Evolutionary conservation across 2,888 invertebrate species (phyloP).

Genomic region (Masnerella sp.): DNA sequence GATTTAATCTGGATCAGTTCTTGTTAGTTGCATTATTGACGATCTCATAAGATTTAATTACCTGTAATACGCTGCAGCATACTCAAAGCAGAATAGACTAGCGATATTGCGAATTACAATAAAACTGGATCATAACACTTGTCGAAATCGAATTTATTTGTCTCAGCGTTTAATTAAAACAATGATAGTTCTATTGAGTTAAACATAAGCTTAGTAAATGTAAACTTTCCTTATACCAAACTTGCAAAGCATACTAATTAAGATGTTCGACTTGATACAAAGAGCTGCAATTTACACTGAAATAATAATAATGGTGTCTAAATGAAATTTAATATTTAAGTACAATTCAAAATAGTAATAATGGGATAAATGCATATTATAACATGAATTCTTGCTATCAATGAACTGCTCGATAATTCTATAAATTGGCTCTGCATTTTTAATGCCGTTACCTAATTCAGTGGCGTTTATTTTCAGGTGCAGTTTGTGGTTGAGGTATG

Average conservation of each 20-base stretch:
- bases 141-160: no score
- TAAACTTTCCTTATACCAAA: no score
- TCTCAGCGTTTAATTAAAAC: no score
- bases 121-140: no score
- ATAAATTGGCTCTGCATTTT: not conserved
- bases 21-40: slow-evolving; percentile 1
- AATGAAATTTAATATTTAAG: not conserved
- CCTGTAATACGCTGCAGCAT: not conserved
- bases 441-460: not conserved
- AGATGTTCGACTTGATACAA: no score
- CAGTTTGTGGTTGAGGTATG: slow-evolving; percentile 89
- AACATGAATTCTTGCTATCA: not conserved
- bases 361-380: not conserved
- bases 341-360: not conserved
- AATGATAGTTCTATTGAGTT: no score
- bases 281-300: no score
- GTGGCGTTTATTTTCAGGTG: slow-evolving; percentile 80
- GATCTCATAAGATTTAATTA: not conserved
- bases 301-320: no score
- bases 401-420: slow-evolving; percentile 6
- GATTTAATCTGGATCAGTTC: not conserved
- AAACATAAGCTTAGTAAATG: no score
- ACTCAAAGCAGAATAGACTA: not conserved
- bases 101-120: not conserved
- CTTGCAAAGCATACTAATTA: no score